Conservation (phyloP, 2,113 vertebrate species). For the Indri indri region DNA sequence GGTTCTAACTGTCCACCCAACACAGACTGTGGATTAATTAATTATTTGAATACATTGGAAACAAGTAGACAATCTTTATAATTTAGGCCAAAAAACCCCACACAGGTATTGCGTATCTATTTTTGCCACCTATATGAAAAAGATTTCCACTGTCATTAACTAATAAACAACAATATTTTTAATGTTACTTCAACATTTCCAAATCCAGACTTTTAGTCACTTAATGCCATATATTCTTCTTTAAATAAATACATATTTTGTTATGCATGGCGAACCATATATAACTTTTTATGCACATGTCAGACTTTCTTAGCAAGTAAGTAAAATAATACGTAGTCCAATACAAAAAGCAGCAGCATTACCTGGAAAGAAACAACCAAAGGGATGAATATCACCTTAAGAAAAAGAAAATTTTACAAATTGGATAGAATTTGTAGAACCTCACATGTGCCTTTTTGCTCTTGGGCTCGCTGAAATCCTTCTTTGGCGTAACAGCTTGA, state of each 20-base stretch:
- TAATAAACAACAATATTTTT: not conserved
- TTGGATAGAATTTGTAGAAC: not conserved
- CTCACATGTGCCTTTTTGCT: conserved; percentile 69
- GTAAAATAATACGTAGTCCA: not conserved
- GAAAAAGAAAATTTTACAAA: not conserved
- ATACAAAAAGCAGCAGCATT: not conserved
- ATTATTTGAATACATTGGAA: not conserved
- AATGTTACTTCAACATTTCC: not conserved
- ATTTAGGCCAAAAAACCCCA: not conserved
- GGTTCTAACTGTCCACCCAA: not conserved
- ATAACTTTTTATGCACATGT: not conserved
- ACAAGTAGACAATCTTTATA: not conserved
- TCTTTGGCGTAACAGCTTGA: conserved; percentile 42
- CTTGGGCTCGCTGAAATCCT: not conserved
- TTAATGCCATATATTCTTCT: not conserved
- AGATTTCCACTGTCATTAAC: not conserved
- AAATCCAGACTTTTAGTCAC: not conserved
- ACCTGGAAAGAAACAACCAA: not conserved
- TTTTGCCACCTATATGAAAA: not conserved
- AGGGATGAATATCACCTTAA: not conserved
- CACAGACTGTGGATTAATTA: not conserved
- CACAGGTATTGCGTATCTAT: not conserved
- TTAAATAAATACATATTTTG: not conserved
- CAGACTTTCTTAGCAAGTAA: not conserved
- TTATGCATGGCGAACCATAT: not conserved